Percentiles rank a stretch among this genome's conserved stretches.
Conservation (phyloP, 2,797 vertebrate species). For the Carcharodon carcharias region DNA sequence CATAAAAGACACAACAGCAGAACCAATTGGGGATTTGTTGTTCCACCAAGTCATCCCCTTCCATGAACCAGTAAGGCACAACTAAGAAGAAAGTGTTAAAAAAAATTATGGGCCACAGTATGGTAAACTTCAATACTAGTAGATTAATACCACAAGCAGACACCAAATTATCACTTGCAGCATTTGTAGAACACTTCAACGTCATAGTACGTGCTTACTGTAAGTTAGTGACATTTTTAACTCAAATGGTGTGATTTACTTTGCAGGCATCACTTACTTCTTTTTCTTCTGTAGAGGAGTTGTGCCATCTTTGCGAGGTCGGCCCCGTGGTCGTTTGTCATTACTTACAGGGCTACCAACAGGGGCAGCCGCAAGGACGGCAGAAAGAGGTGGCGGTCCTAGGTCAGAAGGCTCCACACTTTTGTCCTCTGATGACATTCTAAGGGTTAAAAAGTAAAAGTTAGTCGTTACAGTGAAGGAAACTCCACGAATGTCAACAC, state of each 20-base stretch:
- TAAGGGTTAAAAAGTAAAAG: conserved; percentile 47
- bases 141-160: background rate
- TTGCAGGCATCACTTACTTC: conserved; percentile 71
- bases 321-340: conserved; percentile 93
- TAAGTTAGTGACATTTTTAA: background rate
- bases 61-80: background rate
- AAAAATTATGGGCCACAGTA: background rate
- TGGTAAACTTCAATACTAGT: background rate
- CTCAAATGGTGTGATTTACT: background rate
- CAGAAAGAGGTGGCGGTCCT: conserved; percentile 57
- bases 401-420: conserved; percentile 79
- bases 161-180: background rate
- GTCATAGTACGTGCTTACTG: background rate
- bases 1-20: background rate
- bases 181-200: background rate
- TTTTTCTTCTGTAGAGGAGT: conserved; percentile 80
- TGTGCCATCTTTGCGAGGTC: conserved; percentile 90
- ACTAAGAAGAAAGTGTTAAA: background rate
- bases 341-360: conserved; percentile 80
- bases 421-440: conserved; percentile 98
- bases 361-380: conserved; percentile 68
- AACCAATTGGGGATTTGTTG: background rate
- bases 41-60: background rate
- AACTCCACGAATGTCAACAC: background rate
- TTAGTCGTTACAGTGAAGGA: background rate